These are phyloP conservation scores for Melinopterus prodromus DNA, from an alignment of 2,888 invertebrate genomes.

Conservation along the genomic window DNA sequence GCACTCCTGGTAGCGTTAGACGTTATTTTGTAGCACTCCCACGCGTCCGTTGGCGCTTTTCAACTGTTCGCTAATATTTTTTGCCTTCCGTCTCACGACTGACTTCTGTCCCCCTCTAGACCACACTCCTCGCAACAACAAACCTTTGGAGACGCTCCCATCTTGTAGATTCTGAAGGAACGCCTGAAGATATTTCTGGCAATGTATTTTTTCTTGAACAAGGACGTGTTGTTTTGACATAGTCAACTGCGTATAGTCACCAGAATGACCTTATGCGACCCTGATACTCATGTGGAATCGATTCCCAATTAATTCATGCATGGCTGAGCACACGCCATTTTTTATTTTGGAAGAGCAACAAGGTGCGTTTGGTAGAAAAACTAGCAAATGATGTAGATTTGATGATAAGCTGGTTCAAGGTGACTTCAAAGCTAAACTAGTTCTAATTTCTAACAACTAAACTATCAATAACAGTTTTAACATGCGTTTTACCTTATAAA, in stretches of 20 bases:
- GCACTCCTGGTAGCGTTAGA: conserved; percentile 29
- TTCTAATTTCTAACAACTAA: too few relatives aligned
- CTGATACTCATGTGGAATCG: conserved; percentile 69
- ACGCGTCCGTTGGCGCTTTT: conserved; percentile 26
- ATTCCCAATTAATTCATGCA: conserved; percentile 72
- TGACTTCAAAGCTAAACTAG: too few relatives aligned
- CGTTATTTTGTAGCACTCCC: conserved; percentile 31
- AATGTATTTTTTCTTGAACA: background rate
- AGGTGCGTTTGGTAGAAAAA: too few relatives aligned
- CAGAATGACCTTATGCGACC: conserved; percentile 60
- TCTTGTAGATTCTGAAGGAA: background rate
- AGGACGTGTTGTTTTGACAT: background rate
- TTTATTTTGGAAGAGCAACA: background rate
- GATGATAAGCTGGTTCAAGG: too few relatives aligned
- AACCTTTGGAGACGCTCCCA: background rate
- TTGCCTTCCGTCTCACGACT: background rate
- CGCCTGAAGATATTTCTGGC: background rate
- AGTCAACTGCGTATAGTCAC: conserved; percentile 33
- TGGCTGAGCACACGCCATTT: conserved; percentile 52
- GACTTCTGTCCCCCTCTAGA: too few relatives aligned
- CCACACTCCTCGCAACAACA: too few relatives aligned
- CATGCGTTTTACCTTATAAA: too few relatives aligned
- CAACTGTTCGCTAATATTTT: conserved; percentile 38
- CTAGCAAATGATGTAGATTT: too few relatives aligned
- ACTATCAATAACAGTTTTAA: too few relatives aligned